Evolutionary conservation across 2,797 vertebrate species (phyloP), one percentile per base, ranked within the genome.

Genomic region (Sebastolobus altivelis): DNA sequence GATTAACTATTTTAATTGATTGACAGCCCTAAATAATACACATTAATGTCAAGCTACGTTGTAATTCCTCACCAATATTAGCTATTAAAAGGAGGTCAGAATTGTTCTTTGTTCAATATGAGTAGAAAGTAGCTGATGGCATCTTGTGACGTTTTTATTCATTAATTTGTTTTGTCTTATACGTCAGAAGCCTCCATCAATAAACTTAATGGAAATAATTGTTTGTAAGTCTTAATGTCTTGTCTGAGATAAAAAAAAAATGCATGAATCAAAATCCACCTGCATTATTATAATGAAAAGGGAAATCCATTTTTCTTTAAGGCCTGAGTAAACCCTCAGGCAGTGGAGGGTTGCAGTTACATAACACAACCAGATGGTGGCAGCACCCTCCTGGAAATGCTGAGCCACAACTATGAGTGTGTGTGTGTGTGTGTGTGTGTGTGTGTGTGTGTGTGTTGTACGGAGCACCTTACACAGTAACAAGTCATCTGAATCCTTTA

Each of bases 361-460:
- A 59, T 0, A 0, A 4, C 0, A 1, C 0, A 0, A 35, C 90
- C 95, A 95, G 87, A 49, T 16, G 94, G 89, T 87, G 95, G 95
- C 92, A 95, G 92, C 88, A 90, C 80, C 27, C 18, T 37, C 85
- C 65, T 74, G 77, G 4, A 77, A 67, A 88, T 81, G 20, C 67
- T 18, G 61, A 38, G 49, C 49, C 1, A 35, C 18, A 65, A 8
- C 37, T 33, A 3, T 14, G 7, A 0, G 54, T 59, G 31, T 54
- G 14, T 16, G 12, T 11, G 3, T 13, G 49, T 13, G 56, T 63
- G 12, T 37, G 20, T 18, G 54, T 29, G 5, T 8, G 33, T 49
- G 29, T 5, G 49, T 16, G 29, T 12, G 33, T 29, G 68, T 65
- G 76, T 65, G 27, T n/a, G n/a, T 13, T 25, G n/a, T 8, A 61